Base-by-base conservation (phyloP, 2,113 vertebrate species). In the Limanda limanda region DNA sequence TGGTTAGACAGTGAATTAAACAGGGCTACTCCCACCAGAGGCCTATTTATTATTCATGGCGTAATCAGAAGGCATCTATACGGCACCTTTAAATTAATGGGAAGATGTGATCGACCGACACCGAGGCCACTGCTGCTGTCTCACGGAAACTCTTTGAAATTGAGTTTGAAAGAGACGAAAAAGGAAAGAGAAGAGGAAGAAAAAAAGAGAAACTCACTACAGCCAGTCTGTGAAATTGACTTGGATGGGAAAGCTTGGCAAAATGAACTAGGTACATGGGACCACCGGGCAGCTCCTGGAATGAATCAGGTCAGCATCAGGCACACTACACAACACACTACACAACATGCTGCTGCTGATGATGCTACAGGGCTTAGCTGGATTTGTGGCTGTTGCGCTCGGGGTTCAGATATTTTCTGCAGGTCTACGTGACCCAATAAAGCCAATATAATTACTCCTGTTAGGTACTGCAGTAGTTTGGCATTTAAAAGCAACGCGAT, bases 21-120 rank as follows among this genome's bases (percentile, higher is more conserved):
- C 60, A 71, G 79, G 71, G 76, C 67, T 40, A 81, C 71, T 80
- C 77, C 81, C 68, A 70, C 82, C 78, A 72, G 21, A 67, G 78
- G 45, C 78, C 68, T 87, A 86, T 93, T 94, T 92, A 92, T 93
- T 92, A 94, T 94, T 94, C 92, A 92, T 90, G 84, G 58, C 51
- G 51, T 92, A 91, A 95, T 94, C 87, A 55, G 79, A 90, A 93
- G 82, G 84, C 89, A 90, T 92, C 90, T 84, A 82, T 31, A 31
- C 35, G 51, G 74, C 37, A 61, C 70, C 83, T 89, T 87, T 89
- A 86, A 89, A 92, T 93, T 85, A 92, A 95, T 91, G 88, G 90
- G 84, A 89, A 94, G 92, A 92, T 88, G 79, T 85, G 91, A 94
- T 94, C 71, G 82, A 89, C 88, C 89, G 84, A 83, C 84, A 78